phyloP scores from a whole-genome alignment of 2,113 vertebrate genomes.

The Tetraodon nigroviridis region DNA sequence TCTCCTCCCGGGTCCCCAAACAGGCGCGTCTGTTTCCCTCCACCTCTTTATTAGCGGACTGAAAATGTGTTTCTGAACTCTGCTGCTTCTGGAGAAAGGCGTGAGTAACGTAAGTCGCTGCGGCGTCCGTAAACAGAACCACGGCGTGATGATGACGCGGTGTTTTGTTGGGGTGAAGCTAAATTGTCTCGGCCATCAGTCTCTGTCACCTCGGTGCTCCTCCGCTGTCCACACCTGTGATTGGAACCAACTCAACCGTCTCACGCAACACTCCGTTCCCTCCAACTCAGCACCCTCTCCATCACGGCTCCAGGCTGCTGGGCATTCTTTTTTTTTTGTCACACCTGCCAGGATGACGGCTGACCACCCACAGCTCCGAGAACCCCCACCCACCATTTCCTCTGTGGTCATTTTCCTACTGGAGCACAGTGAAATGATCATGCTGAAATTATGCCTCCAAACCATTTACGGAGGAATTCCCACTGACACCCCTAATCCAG shows the following conservation, averaged over 20 bases:
- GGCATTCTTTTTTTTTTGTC: constrained; percentile 28
- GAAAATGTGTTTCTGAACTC: too few relatives aligned
- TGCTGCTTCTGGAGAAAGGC: too few relatives aligned
- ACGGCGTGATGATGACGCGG: too few relatives aligned
- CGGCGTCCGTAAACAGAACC: too few relatives aligned
- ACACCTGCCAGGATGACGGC: constrained; percentile 33
- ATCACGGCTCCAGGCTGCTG: constrained; percentile 39
- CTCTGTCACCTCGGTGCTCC: constrained; percentile 48
- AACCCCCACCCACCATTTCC: constrained; percentile 8
- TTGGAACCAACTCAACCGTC: constrained; percentile 58
- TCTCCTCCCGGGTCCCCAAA: too few relatives aligned
- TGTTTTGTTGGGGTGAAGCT: too few relatives aligned
- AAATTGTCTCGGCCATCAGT: constrained; percentile 28
- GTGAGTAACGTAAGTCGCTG: too few relatives aligned
- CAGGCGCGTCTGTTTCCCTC: too few relatives aligned
- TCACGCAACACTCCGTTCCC: constrained; percentile 35
- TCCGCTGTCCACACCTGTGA: constrained; percentile 62
- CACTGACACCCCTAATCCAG: constrained; percentile 43
- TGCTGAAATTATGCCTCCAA: constrained; percentile 31
- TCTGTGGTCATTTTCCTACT: constrained; percentile 10
- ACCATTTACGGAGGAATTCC: constrained; percentile 48
- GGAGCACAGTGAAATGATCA: constrained; percentile 25
- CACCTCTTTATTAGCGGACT: too few relatives aligned
- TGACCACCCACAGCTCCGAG: constrained; percentile 57
- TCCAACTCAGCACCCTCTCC: constrained; percentile 68